Evolutionary conservation across 2,888 invertebrate genomes (phyloP).

Genomic region (Leucophora obtusa): DNA sequence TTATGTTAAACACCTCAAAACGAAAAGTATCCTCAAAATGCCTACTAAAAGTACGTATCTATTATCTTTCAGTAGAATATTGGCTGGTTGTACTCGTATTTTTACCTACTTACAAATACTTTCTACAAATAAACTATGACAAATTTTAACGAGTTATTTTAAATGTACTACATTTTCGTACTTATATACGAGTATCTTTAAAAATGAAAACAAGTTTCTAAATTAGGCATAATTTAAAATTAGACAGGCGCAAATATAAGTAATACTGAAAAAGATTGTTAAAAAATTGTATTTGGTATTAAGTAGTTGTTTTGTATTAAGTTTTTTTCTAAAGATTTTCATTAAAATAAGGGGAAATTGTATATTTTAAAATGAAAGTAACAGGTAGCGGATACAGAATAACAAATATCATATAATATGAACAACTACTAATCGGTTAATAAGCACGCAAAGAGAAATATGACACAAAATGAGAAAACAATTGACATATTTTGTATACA

Average conservation of each 20-base stretch:
- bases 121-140: slow-evolving; percentile 62
- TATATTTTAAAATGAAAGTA: slow-evolving; percentile 17
- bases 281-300: neutral
- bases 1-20: slow-evolving; percentile 36
- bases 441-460: slow-evolving; percentile 24
- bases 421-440: slow-evolving; percentile 24
- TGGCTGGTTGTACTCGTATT: neutral
- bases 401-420: neutral
- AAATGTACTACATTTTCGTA: slow-evolving; percentile 18
- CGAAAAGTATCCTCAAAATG: slow-evolving; percentile 45
- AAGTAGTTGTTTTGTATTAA: neutral
- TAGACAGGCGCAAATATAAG: neutral
- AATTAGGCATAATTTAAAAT: slow-evolving; percentile 38
- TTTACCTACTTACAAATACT: slow-evolving; percentile 51
- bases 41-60: slow-evolving; percentile 1
- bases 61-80: neutral
- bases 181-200: no score
- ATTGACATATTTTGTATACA: slow-evolving; percentile 5
- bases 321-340: slow-evolving; percentile 9
- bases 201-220: slow-evolving; percentile 41
- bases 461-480: neutral
- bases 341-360: slow-evolving; percentile 21
- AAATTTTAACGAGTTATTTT: slow-evolving; percentile 50
- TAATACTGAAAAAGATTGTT: neutral
- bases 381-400: slow-evolving; percentile 15